A percentile compares a stretch with the other conserved stretches of the same genome.
Conservation (phyloP, 1,140 invertebrate genomes). For the Eupeodes corollae region DNA sequence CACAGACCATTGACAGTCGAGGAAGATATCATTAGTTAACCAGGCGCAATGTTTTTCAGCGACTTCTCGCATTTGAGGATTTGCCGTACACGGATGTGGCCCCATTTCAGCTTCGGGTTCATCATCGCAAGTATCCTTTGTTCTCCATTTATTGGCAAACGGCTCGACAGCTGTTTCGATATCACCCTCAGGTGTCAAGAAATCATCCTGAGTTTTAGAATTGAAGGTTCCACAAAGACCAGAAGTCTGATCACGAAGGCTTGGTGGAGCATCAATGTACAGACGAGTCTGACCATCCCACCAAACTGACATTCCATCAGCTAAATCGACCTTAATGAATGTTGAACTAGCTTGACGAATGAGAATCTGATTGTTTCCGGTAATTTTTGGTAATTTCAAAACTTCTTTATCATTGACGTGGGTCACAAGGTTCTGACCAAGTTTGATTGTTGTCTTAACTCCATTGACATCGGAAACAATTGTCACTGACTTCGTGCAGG, state of each 20-base stretch:
- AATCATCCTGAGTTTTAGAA: constrained; percentile 77
- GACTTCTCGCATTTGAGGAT: constrained; percentile 52
- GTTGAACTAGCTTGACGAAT: constrained; percentile 65
- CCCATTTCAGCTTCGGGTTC: constrained; percentile 39
- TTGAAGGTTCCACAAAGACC: constrained; percentile 86
- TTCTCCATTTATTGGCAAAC: constrained; percentile 85
- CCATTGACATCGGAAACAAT: constrained; percentile 41
- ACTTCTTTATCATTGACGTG: constrained; percentile 60
- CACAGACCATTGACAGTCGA: constrained; percentile 68
- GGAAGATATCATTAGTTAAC: constrained; percentile 57
- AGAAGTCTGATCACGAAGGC: constrained; percentile 53
- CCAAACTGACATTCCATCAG: constrained; percentile 65
- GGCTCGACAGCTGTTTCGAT: constrained; percentile 58
- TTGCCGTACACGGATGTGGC: constrained; percentile 57
- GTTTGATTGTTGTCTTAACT: constrained; percentile 42
- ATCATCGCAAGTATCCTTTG: constrained; percentile 58
- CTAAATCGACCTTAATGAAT: constrained; percentile 56
- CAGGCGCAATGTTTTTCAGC: constrained; percentile 60
- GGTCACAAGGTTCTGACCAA: constrained; percentile 60
- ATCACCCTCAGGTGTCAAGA: constrained; percentile 73
- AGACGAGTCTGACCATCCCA: constrained; percentile 73
- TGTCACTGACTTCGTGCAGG: constrained; percentile 72
- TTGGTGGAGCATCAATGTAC: constrained; percentile 67
- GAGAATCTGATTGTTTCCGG: constrained; percentile 43
- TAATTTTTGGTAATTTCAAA: constrained; percentile 49